A percentile compares a stretch with the other conserved stretches of the same genome.
Conservation (phyloP, 2,888 invertebrate genomes). For the Perdita meconis region DNA sequence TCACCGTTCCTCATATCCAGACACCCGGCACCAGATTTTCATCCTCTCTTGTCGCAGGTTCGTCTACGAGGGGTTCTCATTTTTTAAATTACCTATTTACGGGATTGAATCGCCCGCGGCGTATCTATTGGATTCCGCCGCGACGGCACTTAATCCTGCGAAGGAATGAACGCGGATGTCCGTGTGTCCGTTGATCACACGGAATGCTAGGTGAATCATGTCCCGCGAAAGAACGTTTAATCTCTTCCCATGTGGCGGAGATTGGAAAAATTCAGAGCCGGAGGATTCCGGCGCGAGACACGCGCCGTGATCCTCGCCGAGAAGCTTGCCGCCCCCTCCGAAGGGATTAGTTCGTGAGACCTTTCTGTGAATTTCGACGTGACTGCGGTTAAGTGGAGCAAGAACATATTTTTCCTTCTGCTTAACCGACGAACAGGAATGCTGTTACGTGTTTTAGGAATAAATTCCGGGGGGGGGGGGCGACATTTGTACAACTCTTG, state of each 20-base stretch:
- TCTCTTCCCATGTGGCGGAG: constrained; percentile 53
- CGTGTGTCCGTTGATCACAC: constrained; percentile 26
- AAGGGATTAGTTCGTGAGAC: constrained; percentile 1
- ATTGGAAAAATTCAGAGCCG: constrained; percentile 65
- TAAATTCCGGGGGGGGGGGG: too few species aligned
- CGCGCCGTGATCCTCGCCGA: not conserved
- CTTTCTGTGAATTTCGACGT: not conserved
- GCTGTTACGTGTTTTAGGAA: too few species aligned
- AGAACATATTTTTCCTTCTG: not conserved
- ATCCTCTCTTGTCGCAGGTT: constrained; percentile 53
- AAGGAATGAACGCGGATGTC: constrained; percentile 12
- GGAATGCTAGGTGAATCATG: constrained; percentile 55
- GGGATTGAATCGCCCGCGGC: constrained; percentile 55
- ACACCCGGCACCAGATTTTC: constrained; percentile 55
- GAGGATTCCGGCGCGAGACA: constrained; percentile 19
- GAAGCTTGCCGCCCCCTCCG: constrained; percentile 4
- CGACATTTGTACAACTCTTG: too few species aligned
- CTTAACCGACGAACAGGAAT: not conserved
- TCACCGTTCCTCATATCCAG: constrained; percentile 63
- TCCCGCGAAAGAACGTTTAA: constrained; percentile 68
- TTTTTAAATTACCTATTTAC: constrained; percentile 72
- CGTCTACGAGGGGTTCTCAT: constrained; percentile 39
- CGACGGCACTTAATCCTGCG: constrained; percentile 58
- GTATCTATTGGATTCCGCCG: constrained; percentile 63
- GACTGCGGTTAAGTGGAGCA: not conserved